Percentiles rank a stretch among this genome's conserved stretches.
Evolutionary conservation across 2,113 vertebrate genomes (phyloP).

Genomic region (Odobenus rosmarus): DNA sequence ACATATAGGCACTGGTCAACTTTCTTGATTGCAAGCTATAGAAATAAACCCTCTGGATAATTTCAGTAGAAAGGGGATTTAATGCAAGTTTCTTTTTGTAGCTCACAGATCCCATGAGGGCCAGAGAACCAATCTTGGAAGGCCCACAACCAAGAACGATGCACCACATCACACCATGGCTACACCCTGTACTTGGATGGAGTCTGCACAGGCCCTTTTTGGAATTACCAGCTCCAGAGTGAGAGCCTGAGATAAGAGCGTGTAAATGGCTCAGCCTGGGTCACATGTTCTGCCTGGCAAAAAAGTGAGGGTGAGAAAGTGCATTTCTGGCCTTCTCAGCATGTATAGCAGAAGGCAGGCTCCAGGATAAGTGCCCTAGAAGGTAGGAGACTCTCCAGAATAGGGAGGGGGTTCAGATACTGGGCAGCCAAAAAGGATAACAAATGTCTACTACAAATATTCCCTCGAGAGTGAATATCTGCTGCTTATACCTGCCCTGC

Average conservation of each 20-base stretch:
- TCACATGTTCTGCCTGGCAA: background rate
- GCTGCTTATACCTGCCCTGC: background rate
- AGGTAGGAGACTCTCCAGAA: background rate
- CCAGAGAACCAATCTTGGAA: background rate
- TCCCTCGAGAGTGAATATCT: background rate
- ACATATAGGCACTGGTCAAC: background rate
- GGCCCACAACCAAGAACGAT: background rate
- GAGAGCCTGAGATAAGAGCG: background rate
- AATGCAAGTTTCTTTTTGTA: background rate
- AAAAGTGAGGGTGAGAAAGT: background rate
- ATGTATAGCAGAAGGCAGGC: background rate
- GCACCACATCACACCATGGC: background rate
- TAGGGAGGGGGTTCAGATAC: background rate
- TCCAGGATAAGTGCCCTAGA: background rate
- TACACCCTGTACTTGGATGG: background rate
- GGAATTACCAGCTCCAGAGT: background rate
- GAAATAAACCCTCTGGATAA: background rate
- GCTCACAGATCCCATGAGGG: background rate
- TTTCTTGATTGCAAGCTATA: background rate
- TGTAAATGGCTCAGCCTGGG: background rate
- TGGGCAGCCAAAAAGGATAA: background rate
- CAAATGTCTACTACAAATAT: background rate
- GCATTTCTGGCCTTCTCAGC: background rate
- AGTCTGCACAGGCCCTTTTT: background rate
- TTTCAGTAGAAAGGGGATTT: background rate